Base-by-base conservation (phyloP, 2,113 vertebrate species). In the Stictonetta naevosa region DNA sequence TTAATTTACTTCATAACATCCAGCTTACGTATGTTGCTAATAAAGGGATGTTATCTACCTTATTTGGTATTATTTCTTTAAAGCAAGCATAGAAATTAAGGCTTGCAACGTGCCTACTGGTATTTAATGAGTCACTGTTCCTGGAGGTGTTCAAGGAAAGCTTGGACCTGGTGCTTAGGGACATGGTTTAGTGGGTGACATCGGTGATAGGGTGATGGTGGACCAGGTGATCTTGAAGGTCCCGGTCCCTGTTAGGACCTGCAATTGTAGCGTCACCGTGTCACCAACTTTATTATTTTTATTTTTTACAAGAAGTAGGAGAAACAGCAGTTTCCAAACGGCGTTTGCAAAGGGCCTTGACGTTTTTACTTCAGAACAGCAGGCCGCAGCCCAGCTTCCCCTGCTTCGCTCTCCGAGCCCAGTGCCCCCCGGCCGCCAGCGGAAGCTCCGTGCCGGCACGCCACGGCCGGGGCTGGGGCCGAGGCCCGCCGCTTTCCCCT, bases 191-290 rank as follows among this genome's bases (percentile, higher is more conserved):
- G 46, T 48, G 46, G 46, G 20, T 48, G 46, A 48, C 20, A 48
- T 21, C 20, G 46, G 46, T 48, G 20, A 20, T 21, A 48, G 46
- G 46, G 46, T 48, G 20, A 48, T 48, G 10, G 20, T 48, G 46
- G 46, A 48, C 46, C 20, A 21, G 46, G 46, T 46, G 15, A 44
- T 20, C 46, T 46, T 46, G 46, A 46, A 46, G 46, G 46, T 46
- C 46, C 3, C 3, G 0, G 23, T 10, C 36, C 34, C 22, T 3
- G 2, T 3, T 3, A 2, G 10, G 13, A 60, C 2, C 40, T 4
- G 0, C 29, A 69, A 26, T 26, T 55, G 5, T 19, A 13, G 19
- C n/a, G n/a, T n/a, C n/a, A 3, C 36, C 4, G 4, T 33, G 3
- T 9, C 29, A 50, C 38, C 38, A 38, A 5, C 17, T 3, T 6